Conservation (phyloP, 1,140 invertebrate genomes). For the Rhyzopertha dominica region DNA sequence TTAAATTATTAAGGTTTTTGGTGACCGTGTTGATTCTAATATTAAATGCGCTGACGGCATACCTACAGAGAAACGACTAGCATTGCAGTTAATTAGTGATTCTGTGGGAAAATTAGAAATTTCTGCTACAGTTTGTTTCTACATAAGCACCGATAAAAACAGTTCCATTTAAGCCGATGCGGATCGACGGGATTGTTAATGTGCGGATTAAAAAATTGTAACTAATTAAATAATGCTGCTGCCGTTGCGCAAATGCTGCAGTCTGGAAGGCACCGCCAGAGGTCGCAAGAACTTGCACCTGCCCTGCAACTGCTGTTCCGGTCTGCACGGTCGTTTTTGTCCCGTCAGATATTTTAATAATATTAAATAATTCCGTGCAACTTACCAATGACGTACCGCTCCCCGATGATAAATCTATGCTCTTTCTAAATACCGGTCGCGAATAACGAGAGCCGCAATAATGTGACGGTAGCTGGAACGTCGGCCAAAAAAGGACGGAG, state of each 20-base stretch:
- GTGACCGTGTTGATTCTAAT: too few relatives aligned
- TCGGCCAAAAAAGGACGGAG: slow-evolving; percentile 30
- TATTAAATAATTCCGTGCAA: slow-evolving; percentile 41
- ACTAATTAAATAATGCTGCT: slow-evolving; percentile 39
- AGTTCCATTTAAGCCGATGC: slow-evolving; percentile 24
- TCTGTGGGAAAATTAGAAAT: slow-evolving; percentile 35
- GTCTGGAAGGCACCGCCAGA: slow-evolving; percentile 31
- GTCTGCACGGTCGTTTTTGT: slow-evolving; percentile 26
- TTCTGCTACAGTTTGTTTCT: slow-evolving; percentile 23
- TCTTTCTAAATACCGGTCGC: too few relatives aligned
- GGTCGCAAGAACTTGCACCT: slow-evolving; percentile 35
- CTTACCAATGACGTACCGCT: too few relatives aligned
- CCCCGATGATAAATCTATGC: too few relatives aligned
- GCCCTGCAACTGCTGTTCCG: slow-evolving; percentile 29
- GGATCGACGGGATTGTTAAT: slow-evolving; percentile 33
- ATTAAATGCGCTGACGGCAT: too few relatives aligned
- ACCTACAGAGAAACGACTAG: too few relatives aligned
- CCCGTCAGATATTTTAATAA: slow-evolving; percentile 40
- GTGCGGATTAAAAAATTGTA: slow-evolving; percentile 30
- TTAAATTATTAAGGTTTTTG: too few relatives aligned
- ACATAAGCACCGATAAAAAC: slow-evolving; percentile 28
- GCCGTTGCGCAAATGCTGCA: slow-evolving; percentile 27
- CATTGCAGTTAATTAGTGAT: too few relatives aligned
- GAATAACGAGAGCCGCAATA: too few relatives aligned
- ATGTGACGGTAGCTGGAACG: too few relatives aligned